Conservation (phyloP, 1,140 invertebrate species). For the Drosophila varians region DNA sequence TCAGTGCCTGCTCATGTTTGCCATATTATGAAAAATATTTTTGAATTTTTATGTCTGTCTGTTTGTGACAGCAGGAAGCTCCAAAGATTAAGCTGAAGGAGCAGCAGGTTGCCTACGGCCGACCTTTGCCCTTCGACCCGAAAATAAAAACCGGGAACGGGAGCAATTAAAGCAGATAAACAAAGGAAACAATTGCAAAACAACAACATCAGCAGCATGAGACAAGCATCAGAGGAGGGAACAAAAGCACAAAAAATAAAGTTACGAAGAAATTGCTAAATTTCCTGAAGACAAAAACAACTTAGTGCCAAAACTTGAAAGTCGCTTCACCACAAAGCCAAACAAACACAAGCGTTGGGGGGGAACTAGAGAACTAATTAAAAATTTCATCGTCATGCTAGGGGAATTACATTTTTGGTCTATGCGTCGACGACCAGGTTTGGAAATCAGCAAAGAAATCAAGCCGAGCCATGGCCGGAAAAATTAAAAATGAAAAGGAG, state of each 20-base stretch:
- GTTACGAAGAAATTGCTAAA: constrained; percentile 59
- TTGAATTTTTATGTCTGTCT: constrained; percentile 5
- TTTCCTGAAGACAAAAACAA: constrained; percentile 63
- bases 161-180: constrained; percentile 79
- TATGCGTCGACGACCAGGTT: constrained; percentile 56
- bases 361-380: constrained; percentile 65
- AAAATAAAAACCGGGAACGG: neutral
- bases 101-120: constrained; percentile 41
- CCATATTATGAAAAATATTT: constrained; percentile 10
- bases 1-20: neutral
- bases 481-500: constrained; percentile 8
- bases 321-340: constrained; percentile 29
- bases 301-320: constrained; percentile 60
- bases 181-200: constrained; percentile 70
- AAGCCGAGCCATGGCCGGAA: constrained; percentile 20
- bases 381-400: constrained; percentile 77
- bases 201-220: constrained; percentile 49
- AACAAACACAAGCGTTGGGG: constrained; percentile 17
- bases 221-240: neutral
- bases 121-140: constrained; percentile 33
- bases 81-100: constrained; percentile 25
- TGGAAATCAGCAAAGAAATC: constrained; percentile 64
- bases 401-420: constrained; percentile 68
- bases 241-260: constrained; percentile 3
- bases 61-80: constrained; percentile 27